Conservation (phyloP, 2,113 vertebrate species). For the Proteles cristata region DNA sequence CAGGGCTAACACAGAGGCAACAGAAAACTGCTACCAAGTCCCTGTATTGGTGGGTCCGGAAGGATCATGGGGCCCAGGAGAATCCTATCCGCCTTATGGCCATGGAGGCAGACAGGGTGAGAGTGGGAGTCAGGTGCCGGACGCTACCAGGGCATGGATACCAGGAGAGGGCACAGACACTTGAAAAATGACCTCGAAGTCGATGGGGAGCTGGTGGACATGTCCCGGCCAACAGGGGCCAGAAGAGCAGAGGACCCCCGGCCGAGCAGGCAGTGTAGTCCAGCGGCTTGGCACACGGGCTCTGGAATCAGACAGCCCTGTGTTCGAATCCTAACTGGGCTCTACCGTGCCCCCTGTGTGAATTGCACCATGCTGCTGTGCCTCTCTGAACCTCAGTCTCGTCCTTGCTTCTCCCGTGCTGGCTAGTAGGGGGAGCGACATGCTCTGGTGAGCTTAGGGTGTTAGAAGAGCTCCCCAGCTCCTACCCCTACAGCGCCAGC, state of each 20-base stretch:
- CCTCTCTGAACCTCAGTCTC: not conserved
- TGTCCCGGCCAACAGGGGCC: not conserved
- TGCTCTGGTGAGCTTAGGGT: not conserved
- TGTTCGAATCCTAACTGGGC: rapidly evolving
- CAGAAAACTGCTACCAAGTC: not conserved
- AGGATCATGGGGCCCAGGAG: not conserved
- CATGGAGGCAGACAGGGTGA: not conserved
- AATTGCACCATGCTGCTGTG: rapidly evolving
- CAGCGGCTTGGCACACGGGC: rapidly evolving
- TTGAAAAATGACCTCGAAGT: not conserved
- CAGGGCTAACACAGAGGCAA: not conserved
- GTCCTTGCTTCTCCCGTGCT: not conserved
- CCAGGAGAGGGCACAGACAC: not conserved
- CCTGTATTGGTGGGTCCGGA: not conserved
- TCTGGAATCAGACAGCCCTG: not conserved
- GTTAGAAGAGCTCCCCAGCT: too few species aligned
- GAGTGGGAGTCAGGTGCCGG: not conserved
- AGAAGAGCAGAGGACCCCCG: not conserved
- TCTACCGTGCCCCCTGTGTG: not conserved
- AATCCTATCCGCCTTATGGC: rapidly evolving
- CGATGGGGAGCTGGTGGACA: not conserved
- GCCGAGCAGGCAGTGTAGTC: too few species aligned
- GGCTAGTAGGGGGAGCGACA: too few species aligned
- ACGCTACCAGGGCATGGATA: rapidly evolving
- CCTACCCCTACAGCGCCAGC: rapidly evolving